These are phyloP conservation scores for Motacilla tschutschensis DNA, from an alignment of 2,113 vertebrate species.

Conservation along the genomic window DNA sequence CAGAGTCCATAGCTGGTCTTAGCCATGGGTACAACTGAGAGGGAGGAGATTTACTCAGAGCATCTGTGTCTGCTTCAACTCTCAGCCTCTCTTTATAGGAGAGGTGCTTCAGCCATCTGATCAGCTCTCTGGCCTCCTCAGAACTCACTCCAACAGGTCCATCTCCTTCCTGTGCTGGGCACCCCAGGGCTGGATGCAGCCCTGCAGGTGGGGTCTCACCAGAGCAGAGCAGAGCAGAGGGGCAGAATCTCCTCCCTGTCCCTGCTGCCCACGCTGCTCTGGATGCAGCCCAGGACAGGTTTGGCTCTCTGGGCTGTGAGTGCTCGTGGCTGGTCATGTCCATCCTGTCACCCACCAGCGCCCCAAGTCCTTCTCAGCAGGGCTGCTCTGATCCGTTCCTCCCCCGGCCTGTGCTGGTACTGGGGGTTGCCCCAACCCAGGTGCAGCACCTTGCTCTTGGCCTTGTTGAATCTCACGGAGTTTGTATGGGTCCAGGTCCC, in stretches of 20 bases:
- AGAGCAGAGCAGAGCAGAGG: not conserved
- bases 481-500: not conserved
- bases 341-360: not conserved
- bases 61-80: not conserved
- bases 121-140: not conserved
- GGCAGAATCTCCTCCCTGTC: not conserved
- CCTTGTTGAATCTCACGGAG: not conserved
- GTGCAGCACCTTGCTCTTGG: not conserved
- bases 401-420: not conserved
- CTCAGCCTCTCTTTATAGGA: not conserved
- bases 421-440: fast-evolving
- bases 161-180: not conserved
- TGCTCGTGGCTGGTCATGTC: fast-evolving
- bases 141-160: not conserved
- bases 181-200: not conserved
- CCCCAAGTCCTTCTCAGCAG: fast-evolving
- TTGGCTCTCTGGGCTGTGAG: not conserved
- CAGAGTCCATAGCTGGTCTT: not conserved
- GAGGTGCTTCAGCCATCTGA: not conserved
- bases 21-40: not conserved
- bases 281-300: not conserved
- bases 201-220: not conserved
- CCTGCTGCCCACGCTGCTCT: not conserved
- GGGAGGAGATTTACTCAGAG: not conserved
- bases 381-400: not conserved